Evolutionary conservation across 2,888 invertebrate species (phyloP), one percentile per base, ranked within the genome.

Genomic region (Aplocera efformata): DNA sequence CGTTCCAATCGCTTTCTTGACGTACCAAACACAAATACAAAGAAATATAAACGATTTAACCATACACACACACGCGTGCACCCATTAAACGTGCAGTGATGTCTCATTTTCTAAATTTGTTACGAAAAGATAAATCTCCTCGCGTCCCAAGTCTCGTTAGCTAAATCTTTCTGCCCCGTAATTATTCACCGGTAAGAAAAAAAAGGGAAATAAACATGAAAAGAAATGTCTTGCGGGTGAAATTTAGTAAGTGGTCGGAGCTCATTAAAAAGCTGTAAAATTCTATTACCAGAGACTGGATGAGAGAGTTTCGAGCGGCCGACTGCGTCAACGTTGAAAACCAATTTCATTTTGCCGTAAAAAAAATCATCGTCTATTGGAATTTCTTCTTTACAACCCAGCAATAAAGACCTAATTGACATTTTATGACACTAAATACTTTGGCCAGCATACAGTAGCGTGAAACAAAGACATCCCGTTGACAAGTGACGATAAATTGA

Each of bases 41-140:
- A 64, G 56, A 58, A n/a, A n/a, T n/a, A n/a, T n/a, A 33, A 73
- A 69, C 58, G 42, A 62, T 61, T 56, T 58, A 51, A 55, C 51
- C 56, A 53, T 51, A 63, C 60, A 28, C 66, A 63, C 61, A 67
- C 67, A 61, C 44, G 17, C 28, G n/a, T n/a, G 17, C 48, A 39
- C 50, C 50, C 47, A 56, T 60, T 56, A 60, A 64, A 68, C 62
- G 63, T 53, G 60, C 66, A 72, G 63, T 82, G 84, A 84, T 83
- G 85, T 83, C 85, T 85, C 85, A 85, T 78, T 85, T 83, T 85
- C 85, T 84, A 86, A 84, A 85, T 86, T 78, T 72, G 82, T 80
- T 81, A 72, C 77, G 79, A 80, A 80, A 79, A 81, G 82, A 86
- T 85, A 86, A 84, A 86, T 86, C 81, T 79, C 69, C 66, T 54